A percentile compares a stretch with the other conserved stretches of the same genome.
phyloP scores from a whole-genome alignment of 2,113 vertebrate species.

The Gobio gobio region DNA sequence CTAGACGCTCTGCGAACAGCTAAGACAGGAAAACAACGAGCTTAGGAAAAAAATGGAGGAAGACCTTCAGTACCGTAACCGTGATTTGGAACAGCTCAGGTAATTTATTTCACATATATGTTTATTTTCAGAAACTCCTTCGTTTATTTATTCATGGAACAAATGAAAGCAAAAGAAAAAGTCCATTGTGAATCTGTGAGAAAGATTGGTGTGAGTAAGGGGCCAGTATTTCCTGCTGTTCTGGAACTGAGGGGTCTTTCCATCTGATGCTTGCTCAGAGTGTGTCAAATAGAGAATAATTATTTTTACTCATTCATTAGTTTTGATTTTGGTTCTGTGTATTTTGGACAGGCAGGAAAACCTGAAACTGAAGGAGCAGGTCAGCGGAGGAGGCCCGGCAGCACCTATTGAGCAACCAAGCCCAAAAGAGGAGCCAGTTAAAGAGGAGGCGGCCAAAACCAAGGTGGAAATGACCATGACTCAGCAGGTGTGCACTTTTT shows the following conservation, averaged over 20 bases:
- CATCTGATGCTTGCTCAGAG: slow-evolving; percentile 44
- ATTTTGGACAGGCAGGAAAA: slow-evolving; percentile 85
- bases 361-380: slow-evolving; percentile 88
- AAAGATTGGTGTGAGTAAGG: background rate
- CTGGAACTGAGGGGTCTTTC: slow-evolving; percentile 71
- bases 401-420: slow-evolving; percentile 69
- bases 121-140: slow-evolving; percentile 28
- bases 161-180: background rate
- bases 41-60: slow-evolving; percentile 92
- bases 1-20: slow-evolving; percentile 92
- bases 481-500: slow-evolving; percentile 80
- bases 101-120: slow-evolving; percentile 64
- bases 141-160: background rate
- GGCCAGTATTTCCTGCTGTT: background rate
- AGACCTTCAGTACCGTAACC: slow-evolving; percentile 91
- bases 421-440: slow-evolving; percentile 71
- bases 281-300: background rate
- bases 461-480: slow-evolving; percentile 75
- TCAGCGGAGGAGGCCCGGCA: slow-evolving; percentile 74
- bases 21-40: slow-evolving; percentile 92
- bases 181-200: background rate
- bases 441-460: slow-evolving; percentile 64
- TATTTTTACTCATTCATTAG: background rate
- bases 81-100: slow-evolving; percentile 90
- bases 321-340: slow-evolving; percentile 55